Percentiles rank a stretch among this genome's conserved stretches.
Conservation (phyloP, 1,140 invertebrate genomes). For the Sogatella furcifera region DNA sequence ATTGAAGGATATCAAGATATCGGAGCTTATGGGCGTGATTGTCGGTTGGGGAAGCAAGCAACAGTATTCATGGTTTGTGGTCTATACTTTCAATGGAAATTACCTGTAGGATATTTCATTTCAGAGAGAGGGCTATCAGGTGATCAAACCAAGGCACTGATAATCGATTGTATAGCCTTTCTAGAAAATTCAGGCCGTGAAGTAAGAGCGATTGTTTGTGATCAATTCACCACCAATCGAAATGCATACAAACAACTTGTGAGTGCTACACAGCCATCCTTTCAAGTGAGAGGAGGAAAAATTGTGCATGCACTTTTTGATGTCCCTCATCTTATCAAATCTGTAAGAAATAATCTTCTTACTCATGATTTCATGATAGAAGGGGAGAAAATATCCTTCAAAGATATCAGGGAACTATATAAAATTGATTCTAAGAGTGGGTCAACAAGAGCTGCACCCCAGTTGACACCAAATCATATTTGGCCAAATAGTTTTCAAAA, state of each 20-base stretch:
- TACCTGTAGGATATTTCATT: neutral
- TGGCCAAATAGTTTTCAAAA: no score
- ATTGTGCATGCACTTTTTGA: no score
- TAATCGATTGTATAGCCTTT: neutral
- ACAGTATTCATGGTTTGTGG: neutral
- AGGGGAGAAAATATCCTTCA: no score
- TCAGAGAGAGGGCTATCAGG: neutral
- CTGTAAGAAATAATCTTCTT: no score
- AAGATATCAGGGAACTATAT: no score
- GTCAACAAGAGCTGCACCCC: no score
- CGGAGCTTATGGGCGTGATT: neutral
- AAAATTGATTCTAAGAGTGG: no score
- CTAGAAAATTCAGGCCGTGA: neutral
- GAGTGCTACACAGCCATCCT: neutral
- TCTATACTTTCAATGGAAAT: neutral
- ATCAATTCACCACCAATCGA: neutral
- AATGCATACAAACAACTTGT: neutral
- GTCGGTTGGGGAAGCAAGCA: neutral
- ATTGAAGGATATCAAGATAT: neutral
- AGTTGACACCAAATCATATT: no score
- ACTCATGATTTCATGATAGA: no score
- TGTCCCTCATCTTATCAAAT: no score
- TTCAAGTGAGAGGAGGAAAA: no score
- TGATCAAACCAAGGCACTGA: neutral
- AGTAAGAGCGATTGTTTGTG: neutral